phyloP scores from a whole-genome alignment of 2,797 vertebrate genomes.

The Clarias laeviceps region DNA sequence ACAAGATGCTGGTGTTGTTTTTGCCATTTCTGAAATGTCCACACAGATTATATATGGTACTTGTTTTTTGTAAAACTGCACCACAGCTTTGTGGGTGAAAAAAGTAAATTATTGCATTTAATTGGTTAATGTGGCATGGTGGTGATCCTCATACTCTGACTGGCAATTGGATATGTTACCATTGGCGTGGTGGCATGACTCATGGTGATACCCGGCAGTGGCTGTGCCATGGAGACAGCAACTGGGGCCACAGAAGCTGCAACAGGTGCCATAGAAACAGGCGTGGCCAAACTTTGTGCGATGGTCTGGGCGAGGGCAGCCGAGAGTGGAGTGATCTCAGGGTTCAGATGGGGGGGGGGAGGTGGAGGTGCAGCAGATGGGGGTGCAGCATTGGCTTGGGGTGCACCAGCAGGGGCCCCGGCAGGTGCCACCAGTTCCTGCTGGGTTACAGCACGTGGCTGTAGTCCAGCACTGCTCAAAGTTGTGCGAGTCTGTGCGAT shows the following conservation, averaged over 20 bases:
- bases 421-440: conserved; percentile 88
- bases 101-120: not conserved
- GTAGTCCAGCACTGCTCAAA: conserved; percentile 92
- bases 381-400: conserved; percentile 83
- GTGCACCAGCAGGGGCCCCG: conserved; percentile 78
- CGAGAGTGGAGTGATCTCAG: conserved; percentile 90
- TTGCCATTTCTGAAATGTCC: not conserved
- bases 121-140: conserved; percentile 86
- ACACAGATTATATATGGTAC: not conserved
- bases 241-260: conserved; percentile 93
- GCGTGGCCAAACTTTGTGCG: conserved; percentile 92
- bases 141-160: conserved; percentile 98
- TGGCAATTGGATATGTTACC: conserved; percentile 95
- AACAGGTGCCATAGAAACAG: conserved; percentile 95
- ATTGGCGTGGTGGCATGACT: conserved; percentile 95
- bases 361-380: conserved; percentile 79
- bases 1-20: not conserved
- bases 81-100: not conserved
- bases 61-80: not conserved
- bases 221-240: conserved; percentile 92
- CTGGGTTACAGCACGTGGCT: conserved; percentile 87
- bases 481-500: conserved; percentile 98
- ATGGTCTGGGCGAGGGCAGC: conserved; percentile 95
- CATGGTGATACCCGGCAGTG: conserved; percentile 91
- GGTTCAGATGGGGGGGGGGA: conserved; percentile 86